Evolutionary conservation across 2,113 vertebrate species (phyloP).

Genomic region (Dissostichus mawsoni): DNA sequence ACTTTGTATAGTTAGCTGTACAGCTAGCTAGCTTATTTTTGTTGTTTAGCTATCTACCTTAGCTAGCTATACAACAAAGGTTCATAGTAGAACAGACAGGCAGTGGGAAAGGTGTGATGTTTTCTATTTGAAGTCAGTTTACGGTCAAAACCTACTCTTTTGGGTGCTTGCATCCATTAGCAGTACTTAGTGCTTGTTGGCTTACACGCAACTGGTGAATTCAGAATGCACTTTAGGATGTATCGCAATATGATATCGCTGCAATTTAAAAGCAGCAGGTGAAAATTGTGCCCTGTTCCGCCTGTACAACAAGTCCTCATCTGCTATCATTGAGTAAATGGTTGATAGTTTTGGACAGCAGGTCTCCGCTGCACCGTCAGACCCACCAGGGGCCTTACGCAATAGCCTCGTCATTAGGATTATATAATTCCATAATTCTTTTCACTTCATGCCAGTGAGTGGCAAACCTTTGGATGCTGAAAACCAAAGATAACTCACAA

Average conservation of each 20-base stretch:
- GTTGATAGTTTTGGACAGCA: slow-evolving; percentile 29
- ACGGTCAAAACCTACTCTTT: too few species aligned
- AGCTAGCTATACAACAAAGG: too few species aligned
- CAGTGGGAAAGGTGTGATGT: too few species aligned
- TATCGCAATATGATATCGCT: not conserved
- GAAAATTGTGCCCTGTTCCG: not conserved
- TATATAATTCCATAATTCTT: slow-evolving; percentile 57
- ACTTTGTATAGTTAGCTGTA: too few species aligned
- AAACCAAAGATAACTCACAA: not conserved
- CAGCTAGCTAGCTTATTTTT: too few species aligned
- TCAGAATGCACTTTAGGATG: not conserved
- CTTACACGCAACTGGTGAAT: too few species aligned
- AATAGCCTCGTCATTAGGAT: slow-evolving; percentile 56
- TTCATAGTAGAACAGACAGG: too few species aligned
- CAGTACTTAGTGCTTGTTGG: too few species aligned
- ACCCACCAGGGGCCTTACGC: slow-evolving; percentile 32
- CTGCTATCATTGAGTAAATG: slow-evolving; percentile 11
- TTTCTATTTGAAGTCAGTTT: too few species aligned
- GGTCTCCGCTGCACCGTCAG: slow-evolving; percentile 16
- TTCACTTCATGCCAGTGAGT: not conserved
- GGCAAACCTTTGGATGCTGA: not conserved
- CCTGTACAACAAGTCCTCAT: not conserved
- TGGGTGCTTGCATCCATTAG: too few species aligned
- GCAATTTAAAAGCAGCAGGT: too few species aligned
- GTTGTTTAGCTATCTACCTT: too few species aligned